Evolutionary conservation across 2,888 invertebrate genomes (phyloP).

Genomic region (Tetheella fluctuosa): DNA sequence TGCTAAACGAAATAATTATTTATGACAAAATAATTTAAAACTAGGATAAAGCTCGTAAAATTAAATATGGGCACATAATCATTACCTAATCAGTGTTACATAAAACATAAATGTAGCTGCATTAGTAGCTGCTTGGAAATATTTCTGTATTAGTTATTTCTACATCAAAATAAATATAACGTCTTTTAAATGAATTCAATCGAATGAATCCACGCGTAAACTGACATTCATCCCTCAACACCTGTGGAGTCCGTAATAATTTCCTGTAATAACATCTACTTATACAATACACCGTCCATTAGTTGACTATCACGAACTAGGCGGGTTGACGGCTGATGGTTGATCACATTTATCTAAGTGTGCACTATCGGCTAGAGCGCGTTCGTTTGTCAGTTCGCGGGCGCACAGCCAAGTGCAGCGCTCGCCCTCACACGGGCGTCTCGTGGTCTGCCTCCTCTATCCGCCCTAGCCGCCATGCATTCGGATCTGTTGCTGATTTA

Average conservation of each 20-base stretch:
- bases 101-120: slow-evolving; percentile 6
- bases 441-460: slow-evolving; percentile 93
- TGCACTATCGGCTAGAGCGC: slow-evolving; percentile 46
- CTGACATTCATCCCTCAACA: background rate
- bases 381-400: slow-evolving; percentile 45
- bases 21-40: background rate
- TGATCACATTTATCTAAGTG: slow-evolving; percentile 11
- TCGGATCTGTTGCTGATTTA: slow-evolving; percentile 87
- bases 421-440: slow-evolving; percentile 88
- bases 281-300: background rate
- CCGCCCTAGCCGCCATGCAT: slow-evolving; percentile 91
- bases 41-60: background rate
- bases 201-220: background rate
- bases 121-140: background rate
- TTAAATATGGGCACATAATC: slow-evolving; percentile 1
- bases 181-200: background rate
- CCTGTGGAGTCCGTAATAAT: background rate
- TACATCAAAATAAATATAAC: background rate
- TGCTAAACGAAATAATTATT: background rate
- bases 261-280: slow-evolving; percentile 1
- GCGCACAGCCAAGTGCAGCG: slow-evolving; percentile 64
- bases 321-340: background rate
- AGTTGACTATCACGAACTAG: background rate
- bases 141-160: background rate
- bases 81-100: background rate